Conservation (phyloP, 2,888 invertebrate genomes). For the Odontothrips loti region DNA sequence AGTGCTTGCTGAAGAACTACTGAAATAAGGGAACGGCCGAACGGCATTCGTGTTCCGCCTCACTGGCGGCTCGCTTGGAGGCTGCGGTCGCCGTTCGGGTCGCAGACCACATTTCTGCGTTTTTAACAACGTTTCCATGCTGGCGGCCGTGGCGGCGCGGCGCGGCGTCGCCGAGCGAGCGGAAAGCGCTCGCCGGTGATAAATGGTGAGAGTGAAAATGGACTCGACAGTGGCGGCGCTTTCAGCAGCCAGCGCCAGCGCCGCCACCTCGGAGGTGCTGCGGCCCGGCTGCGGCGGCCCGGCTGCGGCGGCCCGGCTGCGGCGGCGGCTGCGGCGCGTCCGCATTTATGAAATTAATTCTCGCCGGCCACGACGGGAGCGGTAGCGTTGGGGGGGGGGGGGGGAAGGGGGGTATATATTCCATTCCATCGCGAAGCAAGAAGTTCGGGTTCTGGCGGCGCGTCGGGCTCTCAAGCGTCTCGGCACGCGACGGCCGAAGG, state of each 20-base stretch:
- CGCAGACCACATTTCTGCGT: not conserved
- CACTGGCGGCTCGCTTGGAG: too few species aligned
- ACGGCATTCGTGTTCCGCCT: not conserved
- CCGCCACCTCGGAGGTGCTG: not conserved
- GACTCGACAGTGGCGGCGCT: not conserved
- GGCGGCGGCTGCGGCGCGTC: too few species aligned
- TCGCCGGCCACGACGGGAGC: not conserved
- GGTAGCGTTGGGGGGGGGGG: not conserved
- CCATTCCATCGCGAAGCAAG: not conserved
- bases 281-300: too few species aligned
- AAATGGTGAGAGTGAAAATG: constrained; percentile 7
- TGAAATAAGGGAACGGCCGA: too few species aligned
- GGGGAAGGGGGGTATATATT: too few species aligned
- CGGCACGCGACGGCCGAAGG: too few species aligned
- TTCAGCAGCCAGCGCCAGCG: not conserved
- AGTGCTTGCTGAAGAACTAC: too few species aligned
- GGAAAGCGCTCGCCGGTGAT: not conserved
- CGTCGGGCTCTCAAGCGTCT: not conserved
- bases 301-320: too few species aligned
- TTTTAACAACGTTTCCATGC: not conserved
- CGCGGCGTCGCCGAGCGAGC: not conserved
- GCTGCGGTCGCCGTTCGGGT: not conserved
- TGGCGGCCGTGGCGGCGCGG: not conserved
- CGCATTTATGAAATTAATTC: constrained; percentile 19
- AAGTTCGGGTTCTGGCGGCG: not conserved